Conservation (phyloP, 2,113 vertebrate genomes). For the Oryzias melastigma region DNA sequence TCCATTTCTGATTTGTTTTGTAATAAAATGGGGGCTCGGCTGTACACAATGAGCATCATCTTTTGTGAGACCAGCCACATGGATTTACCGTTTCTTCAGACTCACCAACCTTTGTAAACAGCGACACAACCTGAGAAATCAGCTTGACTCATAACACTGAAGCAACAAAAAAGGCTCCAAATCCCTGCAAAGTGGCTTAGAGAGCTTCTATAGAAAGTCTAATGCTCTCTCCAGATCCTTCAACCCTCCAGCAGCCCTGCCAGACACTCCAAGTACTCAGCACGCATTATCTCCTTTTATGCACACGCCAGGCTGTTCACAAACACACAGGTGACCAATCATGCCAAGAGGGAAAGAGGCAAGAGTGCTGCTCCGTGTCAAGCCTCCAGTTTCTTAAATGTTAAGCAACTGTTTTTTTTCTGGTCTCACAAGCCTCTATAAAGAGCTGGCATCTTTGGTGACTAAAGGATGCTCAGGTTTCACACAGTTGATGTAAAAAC, state of each 20-base stretch:
- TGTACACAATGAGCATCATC: no score
- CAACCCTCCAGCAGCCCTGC: slow-evolving; percentile 55
- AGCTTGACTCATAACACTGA: slow-evolving; percentile 12
- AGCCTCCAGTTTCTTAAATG: slow-evolving; percentile 14
- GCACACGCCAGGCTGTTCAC: slow-evolving; percentile 50
- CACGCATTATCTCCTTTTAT: slow-evolving; percentile 51
- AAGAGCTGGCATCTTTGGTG: no score
- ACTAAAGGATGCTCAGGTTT: neutral
- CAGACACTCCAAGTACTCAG: slow-evolving; percentile 56
- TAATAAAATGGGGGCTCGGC: no score
- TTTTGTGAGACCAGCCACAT: neutral
- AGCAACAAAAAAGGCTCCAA: slow-evolving; percentile 22
- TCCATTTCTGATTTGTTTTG: no score
- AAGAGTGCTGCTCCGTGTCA: slow-evolving; percentile 24
- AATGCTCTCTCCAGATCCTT: slow-evolving; percentile 57
- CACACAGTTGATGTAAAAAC: neutral
- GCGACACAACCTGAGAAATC: slow-evolving; percentile 13
- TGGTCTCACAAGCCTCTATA: neutral
- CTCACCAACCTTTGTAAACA: slow-evolving; percentile 8
- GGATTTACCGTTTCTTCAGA: neutral
- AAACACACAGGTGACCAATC: slow-evolving; percentile 36
- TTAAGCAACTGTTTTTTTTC: neutral
- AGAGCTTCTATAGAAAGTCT: slow-evolving; percentile 53
- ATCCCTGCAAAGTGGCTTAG: slow-evolving; percentile 34
- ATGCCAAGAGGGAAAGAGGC: slow-evolving; percentile 25